Base-by-base conservation (phyloP, 92 coral and sea anemone species). In the Galaxea fascicularis region DNA sequence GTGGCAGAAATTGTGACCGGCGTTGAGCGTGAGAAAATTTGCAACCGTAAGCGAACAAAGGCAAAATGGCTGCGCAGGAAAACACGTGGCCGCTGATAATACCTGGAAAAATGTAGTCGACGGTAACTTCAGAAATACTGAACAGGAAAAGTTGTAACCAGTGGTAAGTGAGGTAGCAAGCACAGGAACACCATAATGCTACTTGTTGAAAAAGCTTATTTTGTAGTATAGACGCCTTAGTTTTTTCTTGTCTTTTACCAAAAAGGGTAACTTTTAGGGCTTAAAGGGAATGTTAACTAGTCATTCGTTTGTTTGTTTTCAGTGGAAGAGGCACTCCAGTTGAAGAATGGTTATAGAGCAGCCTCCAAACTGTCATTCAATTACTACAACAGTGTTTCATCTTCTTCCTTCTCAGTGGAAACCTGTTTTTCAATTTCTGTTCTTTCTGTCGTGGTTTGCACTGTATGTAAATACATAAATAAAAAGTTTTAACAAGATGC, bases 261-360 rank as follows among this genome's bases (percentile, higher is more conserved):
- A 35, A 35, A 35, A 35, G 41, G 6, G 41, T 35, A 35, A 35
- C 6, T 35, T 2, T 35, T 35, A 35, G 41, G 41, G 41, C 6
- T 35, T 35, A 6, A 35, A 35, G 41, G 41, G 2, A 35, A 35
- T 35, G 41, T 2, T 35, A 35, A 35, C 41, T 24, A 15, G 16
- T 60, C 60, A 10, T 22, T 24, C 16, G 44, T 22, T 14, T 45
- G 56, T 78, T 78, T 24, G 6, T 66, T 79, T 85, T 65, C 78
- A 89, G 92, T 79, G 92, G 89, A 12, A 65, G 92, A 71, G 92
- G 92, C 29, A 85, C 93, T 18, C 89, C 92, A 29, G 83, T 89
- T 15, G 87, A 89, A 65, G 90, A 89, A 80, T 89, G 90, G 92
- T 57, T 83, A 25, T 83, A 81, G 70, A 22, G 15, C 39, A 26